These are phyloP conservation scores for Lucifuga dentata DNA, from an alignment of 2,113 vertebrate species.

Conservation along the genomic window DNA sequence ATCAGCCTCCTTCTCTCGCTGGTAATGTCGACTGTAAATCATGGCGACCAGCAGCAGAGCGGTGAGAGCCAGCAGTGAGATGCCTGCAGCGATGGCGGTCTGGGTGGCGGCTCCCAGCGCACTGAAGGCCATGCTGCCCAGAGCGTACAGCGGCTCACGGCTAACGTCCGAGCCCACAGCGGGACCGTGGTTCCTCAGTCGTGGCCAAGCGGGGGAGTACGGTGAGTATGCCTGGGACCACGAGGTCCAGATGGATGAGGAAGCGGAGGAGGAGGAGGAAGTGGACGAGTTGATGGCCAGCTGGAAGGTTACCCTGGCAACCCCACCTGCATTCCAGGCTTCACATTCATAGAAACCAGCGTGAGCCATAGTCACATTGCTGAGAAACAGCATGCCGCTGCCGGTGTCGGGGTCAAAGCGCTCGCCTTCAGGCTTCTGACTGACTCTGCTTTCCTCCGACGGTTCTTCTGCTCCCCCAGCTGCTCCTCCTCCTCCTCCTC, in stretches of 20 bases:
- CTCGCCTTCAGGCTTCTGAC: conserved; percentile 65
- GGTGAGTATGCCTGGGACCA: conserved; percentile 76
- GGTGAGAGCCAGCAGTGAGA: conserved; percentile 88
- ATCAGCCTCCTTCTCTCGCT: conserved; percentile 80
- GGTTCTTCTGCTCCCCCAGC: conserved; percentile 51
- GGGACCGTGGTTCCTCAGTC: conserved; percentile 63
- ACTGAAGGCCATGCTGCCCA: conserved; percentile 91
- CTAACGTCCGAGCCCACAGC: conserved; percentile 78
- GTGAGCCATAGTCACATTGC: conserved; percentile 89
- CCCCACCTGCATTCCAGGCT: conserved; percentile 90
- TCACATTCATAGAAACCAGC: conserved; percentile 91
- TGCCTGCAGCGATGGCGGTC: conserved; percentile 88
- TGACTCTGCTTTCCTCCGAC: conserved; percentile 52
- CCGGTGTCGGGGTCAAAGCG: conserved; percentile 86
- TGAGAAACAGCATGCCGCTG: conserved; percentile 91
- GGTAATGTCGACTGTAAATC: conserved; percentile 88
- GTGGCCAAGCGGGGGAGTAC: conserved; percentile 65
- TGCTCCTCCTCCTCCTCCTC: too few species aligned
- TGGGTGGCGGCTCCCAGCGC: conserved; percentile 88
- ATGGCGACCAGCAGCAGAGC: conserved; percentile 87
- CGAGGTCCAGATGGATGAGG: conserved; percentile 73
- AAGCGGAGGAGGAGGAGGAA: conserved; percentile 69
- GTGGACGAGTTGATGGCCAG: conserved; percentile 88
- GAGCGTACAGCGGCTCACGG: conserved; percentile 84
- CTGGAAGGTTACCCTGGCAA: conserved; percentile 86